These are phyloP conservation scores for Pammene aurita DNA, from an alignment of 2,888 invertebrate genomes.

Conservation along the genomic window DNA sequence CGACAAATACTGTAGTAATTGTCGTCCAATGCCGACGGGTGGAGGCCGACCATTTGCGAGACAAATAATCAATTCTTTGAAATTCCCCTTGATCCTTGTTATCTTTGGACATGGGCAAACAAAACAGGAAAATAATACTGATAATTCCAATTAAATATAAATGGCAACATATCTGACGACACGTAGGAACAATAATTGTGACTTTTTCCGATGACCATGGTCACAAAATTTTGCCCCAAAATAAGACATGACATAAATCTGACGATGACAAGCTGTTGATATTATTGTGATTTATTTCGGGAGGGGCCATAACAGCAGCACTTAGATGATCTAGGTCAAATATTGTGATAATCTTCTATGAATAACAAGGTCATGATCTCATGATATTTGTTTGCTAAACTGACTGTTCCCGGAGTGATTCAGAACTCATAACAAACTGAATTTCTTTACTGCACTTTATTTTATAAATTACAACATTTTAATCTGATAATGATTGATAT, in stretches of 20 bases:
- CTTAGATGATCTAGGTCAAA: slow-evolving; percentile 39
- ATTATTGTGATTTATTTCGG: slow-evolving; percentile 41
- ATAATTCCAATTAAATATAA: neutral
- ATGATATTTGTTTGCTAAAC: slow-evolving; percentile 8
- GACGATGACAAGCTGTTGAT: slow-evolving; percentile 28
- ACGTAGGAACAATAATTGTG: neutral
- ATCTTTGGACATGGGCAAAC: slow-evolving; percentile 4
- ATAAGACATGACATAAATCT: slow-evolving; percentile 26
- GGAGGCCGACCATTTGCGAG: slow-evolving; percentile 41
- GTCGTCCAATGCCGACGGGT: slow-evolving; percentile 41
- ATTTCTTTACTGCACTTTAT: no score
- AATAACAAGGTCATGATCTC: slow-evolving; percentile 34
- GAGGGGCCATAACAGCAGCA: slow-evolving; percentile 36
- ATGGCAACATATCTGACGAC: neutral
- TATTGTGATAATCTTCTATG: slow-evolving; percentile 35
- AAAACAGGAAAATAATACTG: neutral
- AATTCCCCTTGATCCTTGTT: slow-evolving; percentile 34
- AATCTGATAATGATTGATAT: no score
- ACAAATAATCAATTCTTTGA: slow-evolving; percentile 20
- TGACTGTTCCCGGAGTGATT: neutral
- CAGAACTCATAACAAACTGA: no score
- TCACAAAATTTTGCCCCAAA: slow-evolving; percentile 13
- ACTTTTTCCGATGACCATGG: no score
- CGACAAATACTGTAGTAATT: slow-evolving; percentile 42
- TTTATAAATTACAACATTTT: no score